These are phyloP conservation scores for Corythornis leucogaster DNA, from an alignment of 2,797 vertebrate species.

Conservation along the genomic window DNA sequence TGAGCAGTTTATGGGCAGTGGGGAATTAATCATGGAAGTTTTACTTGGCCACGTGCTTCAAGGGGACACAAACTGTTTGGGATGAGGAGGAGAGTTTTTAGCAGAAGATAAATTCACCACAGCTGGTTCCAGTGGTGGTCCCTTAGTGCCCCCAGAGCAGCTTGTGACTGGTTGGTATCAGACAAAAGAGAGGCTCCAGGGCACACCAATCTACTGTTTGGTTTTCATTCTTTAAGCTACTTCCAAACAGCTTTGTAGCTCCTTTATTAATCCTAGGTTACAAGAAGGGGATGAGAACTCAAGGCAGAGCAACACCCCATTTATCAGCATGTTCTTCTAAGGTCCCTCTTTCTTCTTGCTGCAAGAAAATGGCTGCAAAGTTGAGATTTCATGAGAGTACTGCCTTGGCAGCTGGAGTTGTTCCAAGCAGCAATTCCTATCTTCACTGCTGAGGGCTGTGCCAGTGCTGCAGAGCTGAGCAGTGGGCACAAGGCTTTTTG, in stretches of 20 bases:
- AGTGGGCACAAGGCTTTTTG: not conserved
- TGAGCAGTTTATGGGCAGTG: not conserved
- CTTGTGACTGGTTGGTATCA: not conserved
- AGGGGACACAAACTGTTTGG: not conserved
- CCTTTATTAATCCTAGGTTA: not conserved
- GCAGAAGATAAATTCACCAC: not conserved
- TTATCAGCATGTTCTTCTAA: not conserved
- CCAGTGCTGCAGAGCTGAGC: not conserved
- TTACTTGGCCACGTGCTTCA: not conserved
- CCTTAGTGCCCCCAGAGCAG: not conserved
- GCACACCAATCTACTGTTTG: not conserved
- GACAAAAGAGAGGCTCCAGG: not conserved
- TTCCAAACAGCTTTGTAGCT: not conserved
- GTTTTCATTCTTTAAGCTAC: not conserved
- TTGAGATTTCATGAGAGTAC: not conserved
- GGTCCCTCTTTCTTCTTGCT: not conserved
- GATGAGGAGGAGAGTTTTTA: not conserved
- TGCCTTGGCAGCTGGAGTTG: not conserved
- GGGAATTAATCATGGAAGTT: not conserved
- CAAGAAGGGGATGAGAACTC: not conserved
- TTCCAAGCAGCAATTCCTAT: rapidly evolving
- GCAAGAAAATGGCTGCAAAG: not conserved
- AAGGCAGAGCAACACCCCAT: not conserved
- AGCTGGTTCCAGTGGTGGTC: not conserved
- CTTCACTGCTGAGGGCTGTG: not conserved